These are phyloP conservation scores for Heliothis virescens DNA, from an alignment of 1,140 invertebrate genomes.

Conservation along the genomic window DNA sequence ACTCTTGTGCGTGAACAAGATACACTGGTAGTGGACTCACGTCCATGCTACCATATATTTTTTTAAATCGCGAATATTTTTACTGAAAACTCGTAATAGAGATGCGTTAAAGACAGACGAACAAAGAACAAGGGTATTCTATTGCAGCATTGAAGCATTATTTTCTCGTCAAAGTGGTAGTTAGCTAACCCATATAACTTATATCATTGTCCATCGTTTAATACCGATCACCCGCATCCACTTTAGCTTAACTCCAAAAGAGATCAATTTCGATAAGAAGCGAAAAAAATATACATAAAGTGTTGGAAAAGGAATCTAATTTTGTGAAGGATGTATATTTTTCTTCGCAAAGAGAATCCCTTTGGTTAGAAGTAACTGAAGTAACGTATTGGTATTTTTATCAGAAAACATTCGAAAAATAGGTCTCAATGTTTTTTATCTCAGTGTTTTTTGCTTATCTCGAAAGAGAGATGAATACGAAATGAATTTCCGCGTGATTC, in stretches of 20 bases:
- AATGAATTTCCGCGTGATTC: background rate
- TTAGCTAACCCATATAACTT: background rate
- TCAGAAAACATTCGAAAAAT: conserved; percentile 26
- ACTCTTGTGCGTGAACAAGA: too few species aligned
- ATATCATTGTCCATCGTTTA: background rate
- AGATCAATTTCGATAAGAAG: conserved; percentile 40
- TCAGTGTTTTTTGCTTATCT: background rate
- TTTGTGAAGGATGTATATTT: conserved; percentile 42
- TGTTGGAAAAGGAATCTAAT: conserved; percentile 33
- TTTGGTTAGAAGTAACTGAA: background rate
- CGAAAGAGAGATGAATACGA: background rate
- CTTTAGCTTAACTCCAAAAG: conserved; percentile 6
- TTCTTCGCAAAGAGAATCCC: conserved; percentile 27
- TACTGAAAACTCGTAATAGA: too few species aligned
- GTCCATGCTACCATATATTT: too few species aligned
- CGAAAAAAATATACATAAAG: conserved; percentile 36
- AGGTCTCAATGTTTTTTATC: conserved; percentile 20
- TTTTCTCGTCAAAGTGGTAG: too few species aligned
- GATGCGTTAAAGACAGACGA: too few species aligned
- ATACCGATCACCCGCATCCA: background rate
- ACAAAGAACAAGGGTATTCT: too few species aligned
- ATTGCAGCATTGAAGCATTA: too few species aligned
- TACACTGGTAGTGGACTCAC: too few species aligned
- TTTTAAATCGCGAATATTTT: too few species aligned
- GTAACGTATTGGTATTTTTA: conserved; percentile 14